A percentile compares a stretch with the other conserved stretches of the same genome.
Conservation (phyloP, 2,113 vertebrate species). For the Tricholaema leucomelas region DNA sequence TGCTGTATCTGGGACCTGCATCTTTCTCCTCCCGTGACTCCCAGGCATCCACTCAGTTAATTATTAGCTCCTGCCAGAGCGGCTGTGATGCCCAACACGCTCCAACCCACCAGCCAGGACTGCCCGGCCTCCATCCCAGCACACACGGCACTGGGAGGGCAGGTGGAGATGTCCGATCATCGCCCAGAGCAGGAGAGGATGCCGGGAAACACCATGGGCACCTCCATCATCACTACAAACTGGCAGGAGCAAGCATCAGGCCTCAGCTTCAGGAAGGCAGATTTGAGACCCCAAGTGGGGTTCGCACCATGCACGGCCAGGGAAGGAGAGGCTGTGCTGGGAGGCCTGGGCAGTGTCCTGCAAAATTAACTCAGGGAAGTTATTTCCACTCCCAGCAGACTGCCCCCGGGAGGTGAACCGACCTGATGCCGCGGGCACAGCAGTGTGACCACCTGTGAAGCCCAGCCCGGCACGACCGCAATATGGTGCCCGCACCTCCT, state of each 20-base stretch:
- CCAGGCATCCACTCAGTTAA: not conserved
- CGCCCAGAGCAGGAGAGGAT: not conserved
- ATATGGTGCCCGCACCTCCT: not conserved
- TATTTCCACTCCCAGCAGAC: not conserved
- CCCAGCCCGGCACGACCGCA: not conserved
- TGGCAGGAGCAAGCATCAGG: not conserved
- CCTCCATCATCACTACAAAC: not conserved
- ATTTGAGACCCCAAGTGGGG: accelerated
- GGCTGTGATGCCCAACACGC: accelerated
- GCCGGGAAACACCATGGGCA: not conserved
- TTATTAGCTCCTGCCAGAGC: not conserved
- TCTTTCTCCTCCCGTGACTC: conserved; percentile 41
- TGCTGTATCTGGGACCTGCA: not conserved
- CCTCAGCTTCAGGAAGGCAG: not conserved
- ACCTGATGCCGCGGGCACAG: not conserved
- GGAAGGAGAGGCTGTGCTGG: not conserved
- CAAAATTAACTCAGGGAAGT: not conserved
- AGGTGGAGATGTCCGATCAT: not conserved
- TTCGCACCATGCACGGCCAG: accelerated
- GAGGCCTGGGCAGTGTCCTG: accelerated
- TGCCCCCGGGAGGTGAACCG: accelerated
- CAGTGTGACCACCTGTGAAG: accelerated
- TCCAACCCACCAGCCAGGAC: not conserved
- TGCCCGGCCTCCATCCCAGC: not conserved
- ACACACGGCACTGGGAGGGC: accelerated